These are phyloP conservation scores for Linyphia triangularis DNA, from an alignment of 2,888 invertebrate species.

Conservation along the genomic window DNA sequence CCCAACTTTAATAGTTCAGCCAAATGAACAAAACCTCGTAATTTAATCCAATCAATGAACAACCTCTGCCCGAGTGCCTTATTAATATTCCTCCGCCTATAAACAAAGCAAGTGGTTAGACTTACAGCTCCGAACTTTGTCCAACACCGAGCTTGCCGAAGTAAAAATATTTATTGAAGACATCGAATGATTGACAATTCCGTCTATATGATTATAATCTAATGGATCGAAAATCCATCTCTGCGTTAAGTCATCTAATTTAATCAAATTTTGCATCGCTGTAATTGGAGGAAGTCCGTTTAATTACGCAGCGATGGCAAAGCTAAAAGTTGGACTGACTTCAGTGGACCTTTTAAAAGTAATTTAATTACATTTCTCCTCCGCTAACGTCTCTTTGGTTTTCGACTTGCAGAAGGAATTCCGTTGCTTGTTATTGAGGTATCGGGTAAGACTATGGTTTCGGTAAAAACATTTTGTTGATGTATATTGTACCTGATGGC, in stretches of 20 bases:
- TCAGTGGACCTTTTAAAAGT: constrained; percentile 49
- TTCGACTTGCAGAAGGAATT: constrained; percentile 10
- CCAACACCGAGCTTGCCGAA: no score
- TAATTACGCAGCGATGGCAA: background rate
- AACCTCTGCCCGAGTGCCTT: background rate
- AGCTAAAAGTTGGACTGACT: constrained; percentile 25
- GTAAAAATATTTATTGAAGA: constrained; percentile 24
- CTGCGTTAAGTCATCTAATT: constrained; percentile 42
- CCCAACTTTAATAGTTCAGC: background rate
- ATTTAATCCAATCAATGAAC: background rate
- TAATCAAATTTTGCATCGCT: constrained; percentile 39
- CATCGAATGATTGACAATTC: constrained; percentile 39
- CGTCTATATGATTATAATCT: constrained; percentile 46
- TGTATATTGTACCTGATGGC: background rate
- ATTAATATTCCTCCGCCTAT: background rate
- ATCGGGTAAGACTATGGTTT: background rate
- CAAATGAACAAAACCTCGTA: background rate
- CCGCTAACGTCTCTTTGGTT: constrained; percentile 33
- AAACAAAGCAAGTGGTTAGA: background rate
- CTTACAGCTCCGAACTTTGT: background rate
- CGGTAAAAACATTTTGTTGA: background rate
- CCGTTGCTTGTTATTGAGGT: background rate
- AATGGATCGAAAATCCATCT: constrained; percentile 49
- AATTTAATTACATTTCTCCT: constrained; percentile 59
- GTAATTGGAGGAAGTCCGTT: constrained; percentile 42